Evolutionary conservation across 2,797 vertebrate genomes (phyloP).

Genomic region (Halcyon leucocephala): DNA sequence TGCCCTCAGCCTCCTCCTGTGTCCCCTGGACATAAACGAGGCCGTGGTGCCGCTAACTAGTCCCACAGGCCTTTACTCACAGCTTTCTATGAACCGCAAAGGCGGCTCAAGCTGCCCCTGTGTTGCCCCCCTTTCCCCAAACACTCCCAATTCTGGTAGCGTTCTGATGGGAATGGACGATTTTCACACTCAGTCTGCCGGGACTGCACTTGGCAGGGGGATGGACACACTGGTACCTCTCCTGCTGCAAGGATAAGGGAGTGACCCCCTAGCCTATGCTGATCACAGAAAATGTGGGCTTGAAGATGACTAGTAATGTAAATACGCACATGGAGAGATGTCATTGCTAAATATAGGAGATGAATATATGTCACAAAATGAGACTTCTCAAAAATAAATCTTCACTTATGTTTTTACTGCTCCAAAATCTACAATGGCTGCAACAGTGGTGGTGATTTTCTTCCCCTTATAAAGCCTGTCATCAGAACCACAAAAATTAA

Average conservation of each 20-base stretch:
- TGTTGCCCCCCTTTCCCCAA: neutral
- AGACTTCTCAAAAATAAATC: neutral
- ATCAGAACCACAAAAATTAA: neutral
- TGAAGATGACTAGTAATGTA: neutral
- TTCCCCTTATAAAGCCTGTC: neutral
- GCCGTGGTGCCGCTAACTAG: neutral
- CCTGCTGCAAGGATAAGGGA: neutral
- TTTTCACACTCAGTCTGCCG: accelerated
- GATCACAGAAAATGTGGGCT: neutral
- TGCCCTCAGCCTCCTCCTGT: neutral
- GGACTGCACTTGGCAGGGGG: neutral
- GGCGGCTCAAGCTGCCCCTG: neutral
- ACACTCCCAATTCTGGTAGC: neutral
- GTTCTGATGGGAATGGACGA: neutral
- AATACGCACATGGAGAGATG: neutral
- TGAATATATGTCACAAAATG: neutral
- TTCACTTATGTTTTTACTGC: neutral
- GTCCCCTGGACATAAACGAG: accelerated
- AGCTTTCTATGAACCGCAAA: neutral
- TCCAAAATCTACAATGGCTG: neutral
- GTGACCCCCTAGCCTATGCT: neutral
- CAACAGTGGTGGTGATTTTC: neutral
- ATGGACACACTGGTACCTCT: accelerated
- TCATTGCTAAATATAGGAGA: neutral
- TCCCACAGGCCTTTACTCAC: neutral